These are phyloP conservation scores for Gymnocheta viridis DNA, from an alignment of 2,888 invertebrate genomes.

Conservation along the genomic window DNA sequence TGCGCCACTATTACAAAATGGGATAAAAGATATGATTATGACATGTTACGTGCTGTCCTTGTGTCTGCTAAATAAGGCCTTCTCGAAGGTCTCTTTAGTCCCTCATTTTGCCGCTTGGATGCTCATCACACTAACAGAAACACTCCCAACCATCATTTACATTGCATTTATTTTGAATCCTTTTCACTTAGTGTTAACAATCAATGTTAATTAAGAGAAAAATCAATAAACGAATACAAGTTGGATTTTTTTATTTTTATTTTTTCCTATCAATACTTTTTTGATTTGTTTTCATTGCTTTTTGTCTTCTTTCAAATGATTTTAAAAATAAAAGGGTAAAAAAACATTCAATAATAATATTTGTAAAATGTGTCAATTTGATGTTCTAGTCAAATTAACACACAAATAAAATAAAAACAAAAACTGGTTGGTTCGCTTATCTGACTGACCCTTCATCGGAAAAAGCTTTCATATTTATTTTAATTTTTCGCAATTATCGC, in stretches of 20 bases:
- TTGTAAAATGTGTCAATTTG: neutral
- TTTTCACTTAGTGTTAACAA: constrained; percentile 45
- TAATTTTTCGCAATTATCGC: too few species aligned
- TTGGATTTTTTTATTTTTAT: neutral
- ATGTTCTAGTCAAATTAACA: neutral
- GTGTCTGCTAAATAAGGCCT: too few species aligned
- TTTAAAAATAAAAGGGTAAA: neutral
- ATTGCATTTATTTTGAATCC: constrained; percentile 4
- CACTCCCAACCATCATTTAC: neutral
- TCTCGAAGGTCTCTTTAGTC: too few species aligned
- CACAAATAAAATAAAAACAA: neutral
- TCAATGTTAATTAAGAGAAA: constrained; percentile 66
- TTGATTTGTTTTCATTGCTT: neutral
- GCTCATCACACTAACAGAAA: neutral
- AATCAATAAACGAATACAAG: constrained; percentile 25
- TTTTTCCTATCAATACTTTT: neutral
- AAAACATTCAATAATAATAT: neutral
- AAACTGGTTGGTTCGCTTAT: too few species aligned
- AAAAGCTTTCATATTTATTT: too few species aligned
- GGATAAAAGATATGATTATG: too few species aligned
- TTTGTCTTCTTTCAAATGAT: neutral
- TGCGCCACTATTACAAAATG: too few species aligned
- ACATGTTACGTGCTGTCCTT: too few species aligned
- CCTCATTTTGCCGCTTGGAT: too few species aligned
- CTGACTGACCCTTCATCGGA: too few species aligned